Conservation (phyloP, 2,113 vertebrate species). For the Toxostoma redivivum region DNA sequence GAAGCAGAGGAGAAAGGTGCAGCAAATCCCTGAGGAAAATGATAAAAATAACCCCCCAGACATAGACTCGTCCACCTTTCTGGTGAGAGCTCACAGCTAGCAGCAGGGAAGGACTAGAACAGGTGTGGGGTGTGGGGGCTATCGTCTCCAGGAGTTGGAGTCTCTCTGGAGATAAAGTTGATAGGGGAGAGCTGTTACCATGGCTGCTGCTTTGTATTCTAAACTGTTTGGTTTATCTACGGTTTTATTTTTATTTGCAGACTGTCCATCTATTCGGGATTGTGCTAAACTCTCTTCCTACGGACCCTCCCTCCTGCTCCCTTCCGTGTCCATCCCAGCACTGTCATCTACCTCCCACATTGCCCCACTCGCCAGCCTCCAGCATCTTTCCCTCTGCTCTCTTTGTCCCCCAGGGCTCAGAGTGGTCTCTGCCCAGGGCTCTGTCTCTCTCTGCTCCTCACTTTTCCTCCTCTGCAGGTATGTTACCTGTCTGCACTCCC, state of each 20-base stretch:
- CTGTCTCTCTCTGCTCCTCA: constrained; percentile 10
- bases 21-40: constrained; percentile 71
- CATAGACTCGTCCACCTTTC: constrained; percentile 60
- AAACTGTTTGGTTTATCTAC: constrained; percentile 34
- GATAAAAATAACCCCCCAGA: constrained; percentile 44
- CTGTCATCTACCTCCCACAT: neutral
- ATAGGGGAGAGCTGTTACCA: neutral
- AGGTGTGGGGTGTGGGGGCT: constrained; percentile 1
- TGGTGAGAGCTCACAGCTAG: constrained; percentile 65
- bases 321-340: neutral
- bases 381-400: constrained; percentile 60
- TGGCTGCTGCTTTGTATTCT: constrained; percentile 56
- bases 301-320: constrained; percentile 51
- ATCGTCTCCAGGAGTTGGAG: neutral
- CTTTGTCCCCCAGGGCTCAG: constrained; percentile 20
- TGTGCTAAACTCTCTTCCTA: constrained; percentile 66
- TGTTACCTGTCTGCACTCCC: constrained; percentile 51
- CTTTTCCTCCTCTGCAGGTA: constrained; percentile 70
- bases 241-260: constrained; percentile 70
- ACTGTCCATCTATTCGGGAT: constrained; percentile 43
- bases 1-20: constrained; percentile 77
- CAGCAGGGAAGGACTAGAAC: constrained; percentile 23
- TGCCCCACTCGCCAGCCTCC: constrained; percentile 25
- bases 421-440: neutral
- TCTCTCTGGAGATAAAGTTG: neutral